Evolutionary conservation across 2,888 invertebrate genomes (phyloP).

Genomic region (Ectemnius cavifrons): DNA sequence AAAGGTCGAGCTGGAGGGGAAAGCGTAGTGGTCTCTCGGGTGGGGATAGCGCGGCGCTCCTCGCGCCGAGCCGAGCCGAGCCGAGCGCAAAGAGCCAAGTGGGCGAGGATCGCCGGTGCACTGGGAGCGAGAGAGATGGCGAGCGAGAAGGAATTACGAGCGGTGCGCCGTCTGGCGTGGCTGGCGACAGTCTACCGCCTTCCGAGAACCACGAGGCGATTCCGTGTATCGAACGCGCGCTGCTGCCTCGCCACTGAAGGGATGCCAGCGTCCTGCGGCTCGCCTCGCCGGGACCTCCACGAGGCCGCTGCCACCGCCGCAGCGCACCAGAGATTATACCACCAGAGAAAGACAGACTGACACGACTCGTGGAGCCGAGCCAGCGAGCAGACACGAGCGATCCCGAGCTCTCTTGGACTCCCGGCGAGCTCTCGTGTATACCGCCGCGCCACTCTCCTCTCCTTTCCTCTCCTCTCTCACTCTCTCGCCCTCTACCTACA

Average conservation of each 20-base stretch:
- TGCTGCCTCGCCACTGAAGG: slow-evolving; percentile 63
- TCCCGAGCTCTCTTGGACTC: slow-evolving; percentile 38
- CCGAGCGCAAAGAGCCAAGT: slow-evolving; percentile 18
- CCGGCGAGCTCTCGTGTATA: not conserved
- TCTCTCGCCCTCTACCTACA: no score
- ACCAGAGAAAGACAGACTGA: slow-evolving; percentile 15
- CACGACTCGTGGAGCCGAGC: slow-evolving; percentile 32
- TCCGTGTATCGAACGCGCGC: slow-evolving; percentile 76
- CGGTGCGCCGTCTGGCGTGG: slow-evolving; percentile 77
- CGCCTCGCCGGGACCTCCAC: slow-evolving; percentile 18
- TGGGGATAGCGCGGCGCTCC: no score
- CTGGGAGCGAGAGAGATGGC: slow-evolving; percentile 41
- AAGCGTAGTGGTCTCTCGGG: no score
- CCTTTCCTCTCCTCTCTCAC: no score
- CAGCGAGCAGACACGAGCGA: slow-evolving; percentile 45
- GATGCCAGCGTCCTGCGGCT: slow-evolving; percentile 40
- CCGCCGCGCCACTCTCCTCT: not conserved
- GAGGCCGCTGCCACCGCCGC: slow-evolving; percentile 14
- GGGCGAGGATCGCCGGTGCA: slow-evolving; percentile 14
- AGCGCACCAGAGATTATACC: no score
- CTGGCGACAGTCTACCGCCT: slow-evolving; percentile 77
- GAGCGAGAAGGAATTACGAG: slow-evolving; percentile 66
- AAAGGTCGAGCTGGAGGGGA: not conserved
- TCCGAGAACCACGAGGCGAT: slow-evolving; percentile 77
- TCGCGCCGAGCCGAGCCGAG: no score